phyloP scores from a whole-genome alignment of 2,888 invertebrate species.

The Pteria penguin region DNA sequence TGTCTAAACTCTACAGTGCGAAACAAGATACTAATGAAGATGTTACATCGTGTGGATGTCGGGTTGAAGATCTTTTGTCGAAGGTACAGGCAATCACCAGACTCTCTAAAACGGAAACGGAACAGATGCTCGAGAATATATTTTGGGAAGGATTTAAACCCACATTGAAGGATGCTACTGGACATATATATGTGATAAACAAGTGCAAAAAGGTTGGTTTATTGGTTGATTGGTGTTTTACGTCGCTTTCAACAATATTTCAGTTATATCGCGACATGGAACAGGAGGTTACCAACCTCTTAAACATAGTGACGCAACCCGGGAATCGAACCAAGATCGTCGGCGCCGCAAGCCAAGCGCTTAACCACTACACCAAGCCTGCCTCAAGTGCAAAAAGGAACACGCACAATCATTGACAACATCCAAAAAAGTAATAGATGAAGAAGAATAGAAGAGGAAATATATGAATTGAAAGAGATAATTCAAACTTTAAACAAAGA shows the following conservation, averaged over 20 bases:
- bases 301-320: no score
- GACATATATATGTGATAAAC: neutral
- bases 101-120: neutral
- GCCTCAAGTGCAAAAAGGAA: neutral
- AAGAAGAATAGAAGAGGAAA: no score
- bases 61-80: neutral
- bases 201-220: neutral
- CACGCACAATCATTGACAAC: neutral
- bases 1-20: slow-evolving; percentile 7
- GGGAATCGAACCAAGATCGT: no score
- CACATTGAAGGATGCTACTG: neutral
- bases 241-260: no score
- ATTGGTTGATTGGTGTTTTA: no score
- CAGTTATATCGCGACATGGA: no score
- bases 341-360: no score
- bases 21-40: neutral
- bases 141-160: neutral
- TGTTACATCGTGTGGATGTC: neutral
- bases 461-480: slow-evolving; percentile 14
- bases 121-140: neutral
- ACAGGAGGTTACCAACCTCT: no score
- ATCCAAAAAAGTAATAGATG: neutral
- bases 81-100: neutral
- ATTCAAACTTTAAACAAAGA: slow-evolving; percentile 1
- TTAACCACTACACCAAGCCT: no score